Conservation (phyloP, 2,113 vertebrate species). For the Mustelus asterias region DNA sequence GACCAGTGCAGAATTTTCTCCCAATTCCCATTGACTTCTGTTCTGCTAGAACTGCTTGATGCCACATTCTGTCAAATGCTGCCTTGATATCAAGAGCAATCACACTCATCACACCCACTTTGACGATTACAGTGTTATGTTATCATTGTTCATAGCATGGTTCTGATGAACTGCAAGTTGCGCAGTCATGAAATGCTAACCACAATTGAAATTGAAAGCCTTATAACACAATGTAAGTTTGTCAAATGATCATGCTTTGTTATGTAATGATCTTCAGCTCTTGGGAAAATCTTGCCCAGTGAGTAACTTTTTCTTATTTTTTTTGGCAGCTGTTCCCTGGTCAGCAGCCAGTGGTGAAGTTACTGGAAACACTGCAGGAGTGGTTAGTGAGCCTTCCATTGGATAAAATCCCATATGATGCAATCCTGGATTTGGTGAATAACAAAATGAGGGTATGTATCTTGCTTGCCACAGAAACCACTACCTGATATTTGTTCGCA, state of each 20-base stretch:
- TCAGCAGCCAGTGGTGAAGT: conserved; percentile 70
- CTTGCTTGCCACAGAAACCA: background rate
- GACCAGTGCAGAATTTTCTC: too few relatives aligned
- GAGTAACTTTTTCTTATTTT: background rate
- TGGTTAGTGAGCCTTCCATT: conserved; percentile 86
- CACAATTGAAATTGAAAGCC: background rate
- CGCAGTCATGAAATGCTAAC: background rate
- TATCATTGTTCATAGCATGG: background rate
- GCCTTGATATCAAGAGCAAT: too few relatives aligned
- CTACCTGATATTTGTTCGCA: background rate
- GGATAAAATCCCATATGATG: conserved; percentile 82
- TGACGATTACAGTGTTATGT: background rate
- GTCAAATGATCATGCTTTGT: background rate
- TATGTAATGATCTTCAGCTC: background rate
- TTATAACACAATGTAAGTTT: background rate
- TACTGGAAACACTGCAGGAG: conserved; percentile 84
- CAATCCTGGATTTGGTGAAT: conserved; percentile 86
- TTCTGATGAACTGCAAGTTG: background rate
- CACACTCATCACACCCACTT: too few relatives aligned
- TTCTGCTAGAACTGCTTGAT: too few relatives aligned
- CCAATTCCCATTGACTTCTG: too few relatives aligned
- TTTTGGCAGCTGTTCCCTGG: conserved; percentile 78
- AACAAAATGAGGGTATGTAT: conserved; percentile 88
- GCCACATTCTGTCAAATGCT: too few relatives aligned
- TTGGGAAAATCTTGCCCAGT: background rate